Percentiles rank a stretch among this genome's conserved stretches.
phyloP scores from a whole-genome alignment of 1,140 invertebrate genomes.

The Oscheius sp. region DNA sequence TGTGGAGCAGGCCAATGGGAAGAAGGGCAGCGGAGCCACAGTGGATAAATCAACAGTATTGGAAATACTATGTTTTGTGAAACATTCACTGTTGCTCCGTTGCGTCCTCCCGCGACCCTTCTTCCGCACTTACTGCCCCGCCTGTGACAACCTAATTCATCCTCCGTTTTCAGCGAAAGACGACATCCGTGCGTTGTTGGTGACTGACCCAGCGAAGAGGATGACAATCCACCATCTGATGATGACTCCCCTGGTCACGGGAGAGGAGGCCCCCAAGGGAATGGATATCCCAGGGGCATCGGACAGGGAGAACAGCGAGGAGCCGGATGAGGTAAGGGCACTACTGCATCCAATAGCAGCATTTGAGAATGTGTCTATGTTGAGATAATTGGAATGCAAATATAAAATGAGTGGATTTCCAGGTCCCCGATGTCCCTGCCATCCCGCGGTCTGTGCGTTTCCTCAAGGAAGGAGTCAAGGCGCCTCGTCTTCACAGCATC shows the following conservation, averaged over 20 bases:
- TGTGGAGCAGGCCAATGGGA: not conserved
- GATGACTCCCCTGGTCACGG: constrained; percentile 80
- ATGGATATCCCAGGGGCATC: constrained; percentile 20
- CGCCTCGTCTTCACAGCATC: constrained; percentile 52
- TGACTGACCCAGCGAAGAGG: constrained; percentile 82
- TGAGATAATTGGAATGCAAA: constrained; percentile 69
- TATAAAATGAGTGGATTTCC: constrained; percentile 85
- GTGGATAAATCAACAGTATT: no score
- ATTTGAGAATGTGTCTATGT: not conserved
- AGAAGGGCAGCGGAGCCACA: not conserved
- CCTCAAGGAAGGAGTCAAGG: constrained; percentile 39
- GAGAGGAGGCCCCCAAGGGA: constrained; percentile 62
- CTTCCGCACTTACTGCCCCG: no score
- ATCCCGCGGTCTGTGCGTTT: constrained; percentile 35
- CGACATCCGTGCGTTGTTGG: constrained; percentile 84
- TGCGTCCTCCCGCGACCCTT: no score
- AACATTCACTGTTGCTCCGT: no score
- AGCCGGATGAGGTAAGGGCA: constrained; percentile 24
- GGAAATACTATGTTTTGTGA: no score
- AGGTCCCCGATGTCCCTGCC: constrained; percentile 45
- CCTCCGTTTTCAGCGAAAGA: constrained; percentile 72
- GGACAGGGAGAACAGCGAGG: constrained; percentile 10
- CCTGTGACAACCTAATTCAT: no score
- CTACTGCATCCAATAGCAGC: constrained; percentile 60
- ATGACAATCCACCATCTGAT: constrained; percentile 85